Evolutionary conservation across 2,797 vertebrate genomes (phyloP).

Genomic region (Coluber constrictor): DNA sequence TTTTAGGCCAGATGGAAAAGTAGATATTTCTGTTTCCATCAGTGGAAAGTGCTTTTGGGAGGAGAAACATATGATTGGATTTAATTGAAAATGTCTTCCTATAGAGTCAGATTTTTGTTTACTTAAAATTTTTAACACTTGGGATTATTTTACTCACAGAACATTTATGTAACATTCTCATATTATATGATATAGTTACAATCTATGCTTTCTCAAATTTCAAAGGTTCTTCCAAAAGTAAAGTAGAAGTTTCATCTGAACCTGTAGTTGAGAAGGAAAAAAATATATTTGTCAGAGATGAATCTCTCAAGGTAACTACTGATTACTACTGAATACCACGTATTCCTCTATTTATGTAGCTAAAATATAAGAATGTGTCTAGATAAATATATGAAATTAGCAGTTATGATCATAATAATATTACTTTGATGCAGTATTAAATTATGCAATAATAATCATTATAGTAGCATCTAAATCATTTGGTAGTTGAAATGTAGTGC

Average conservation of each 20-base stretch:
- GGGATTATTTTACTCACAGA: background rate
- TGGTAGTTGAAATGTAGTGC: background rate
- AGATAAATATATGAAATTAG: background rate
- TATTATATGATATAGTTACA: background rate
- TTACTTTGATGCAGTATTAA: background rate
- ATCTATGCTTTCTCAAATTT: conserved; percentile 31
- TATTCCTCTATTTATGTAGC: background rate
- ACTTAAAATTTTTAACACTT: background rate
- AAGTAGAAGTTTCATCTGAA: conserved; percentile 23
- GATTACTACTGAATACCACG: background rate
- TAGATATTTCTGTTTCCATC: background rate
- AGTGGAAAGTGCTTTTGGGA: background rate
- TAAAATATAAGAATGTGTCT: background rate
- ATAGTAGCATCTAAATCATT: background rate
- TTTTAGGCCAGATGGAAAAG: background rate
- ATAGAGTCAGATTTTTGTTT: background rate
- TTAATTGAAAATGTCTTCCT: background rate
- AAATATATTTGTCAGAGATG: conserved; percentile 76
- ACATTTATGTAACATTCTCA: background rate
- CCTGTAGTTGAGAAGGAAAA: conserved; percentile 31
- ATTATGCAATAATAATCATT: background rate
- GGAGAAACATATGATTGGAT: background rate
- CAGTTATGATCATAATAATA: background rate
- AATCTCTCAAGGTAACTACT: conserved; percentile 88
- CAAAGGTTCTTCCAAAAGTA: conserved; percentile 24